Percentiles rank a stretch among this genome's conserved stretches.
Evolutionary conservation across 2,797 vertebrate species (phyloP).

Genomic region (Toxotes lorentzi): DNA sequence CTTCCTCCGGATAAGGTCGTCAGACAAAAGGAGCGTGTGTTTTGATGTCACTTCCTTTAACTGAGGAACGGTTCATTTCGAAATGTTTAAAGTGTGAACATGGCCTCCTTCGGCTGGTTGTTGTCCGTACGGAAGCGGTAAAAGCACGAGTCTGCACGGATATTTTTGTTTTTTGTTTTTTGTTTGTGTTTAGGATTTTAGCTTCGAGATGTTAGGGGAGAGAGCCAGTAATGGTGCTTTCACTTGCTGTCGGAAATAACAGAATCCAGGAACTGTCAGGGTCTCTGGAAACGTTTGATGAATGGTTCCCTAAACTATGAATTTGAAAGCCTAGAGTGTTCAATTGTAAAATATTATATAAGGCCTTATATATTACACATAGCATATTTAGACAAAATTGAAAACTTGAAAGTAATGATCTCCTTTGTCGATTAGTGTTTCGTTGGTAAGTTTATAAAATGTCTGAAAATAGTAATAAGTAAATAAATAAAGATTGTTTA

Average conservation of each 20-base stretch:
- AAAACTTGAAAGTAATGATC: too few relatives aligned
- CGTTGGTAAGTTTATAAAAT: too few relatives aligned
- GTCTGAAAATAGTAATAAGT: too few relatives aligned
- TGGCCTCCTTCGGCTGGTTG: too few relatives aligned
- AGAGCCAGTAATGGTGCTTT: constrained; percentile 7
- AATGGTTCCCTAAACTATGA: too few relatives aligned
- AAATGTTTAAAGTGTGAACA: not conserved
- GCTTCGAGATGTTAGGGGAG: not conserved
- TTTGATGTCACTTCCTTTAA: constrained; percentile 79
- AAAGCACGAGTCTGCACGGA: accelerated
- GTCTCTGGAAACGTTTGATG: not conserved
- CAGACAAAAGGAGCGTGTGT: constrained; percentile 74
- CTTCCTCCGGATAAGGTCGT: constrained; percentile 86
- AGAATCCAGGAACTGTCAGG: not conserved
- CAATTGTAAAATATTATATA: not conserved
- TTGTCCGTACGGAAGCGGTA: accelerated
- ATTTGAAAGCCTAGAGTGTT: too few relatives aligned
- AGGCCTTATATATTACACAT: too few relatives aligned
- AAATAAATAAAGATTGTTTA: too few relatives aligned
- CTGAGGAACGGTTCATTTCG: constrained; percentile 23
- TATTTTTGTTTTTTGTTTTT: too few relatives aligned
- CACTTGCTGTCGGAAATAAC: not conserved
- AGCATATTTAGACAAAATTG: too few relatives aligned
- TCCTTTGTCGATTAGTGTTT: too few relatives aligned
- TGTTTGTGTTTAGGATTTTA: not conserved